Evolutionary conservation across 2,113 vertebrate species (phyloP).

Genomic region (Martes martes): DNA sequence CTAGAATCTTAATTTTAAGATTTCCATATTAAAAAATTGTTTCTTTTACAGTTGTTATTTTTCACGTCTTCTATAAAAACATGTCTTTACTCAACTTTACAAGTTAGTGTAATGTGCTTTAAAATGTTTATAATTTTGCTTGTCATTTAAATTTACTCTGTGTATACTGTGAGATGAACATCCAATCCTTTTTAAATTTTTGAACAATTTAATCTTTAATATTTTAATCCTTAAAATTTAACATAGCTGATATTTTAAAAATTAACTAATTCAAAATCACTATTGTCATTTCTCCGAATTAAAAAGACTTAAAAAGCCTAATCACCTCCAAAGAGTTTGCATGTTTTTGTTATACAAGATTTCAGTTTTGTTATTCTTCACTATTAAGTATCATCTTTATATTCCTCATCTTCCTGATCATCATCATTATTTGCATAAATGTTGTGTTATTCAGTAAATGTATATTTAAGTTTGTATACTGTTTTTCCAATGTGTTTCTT

Average conservation of each 20-base stretch:
- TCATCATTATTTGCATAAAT: background rate
- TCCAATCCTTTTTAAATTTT: background rate
- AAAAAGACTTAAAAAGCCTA: background rate
- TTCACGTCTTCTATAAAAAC: background rate
- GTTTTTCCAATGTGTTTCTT: background rate
- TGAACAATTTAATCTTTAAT: background rate
- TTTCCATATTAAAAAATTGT: background rate
- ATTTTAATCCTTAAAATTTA: background rate
- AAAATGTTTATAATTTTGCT: background rate
- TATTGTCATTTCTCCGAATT: background rate
- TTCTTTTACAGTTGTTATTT: background rate
- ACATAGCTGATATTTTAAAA: background rate
- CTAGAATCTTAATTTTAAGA: background rate
- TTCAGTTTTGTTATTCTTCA: background rate
- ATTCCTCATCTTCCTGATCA: background rate
- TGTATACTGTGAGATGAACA: background rate
- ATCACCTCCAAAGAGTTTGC: background rate
- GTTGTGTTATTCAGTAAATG: background rate
- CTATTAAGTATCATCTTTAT: background rate
- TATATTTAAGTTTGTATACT: background rate
- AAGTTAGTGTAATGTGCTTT: background rate
- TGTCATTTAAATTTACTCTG: background rate
- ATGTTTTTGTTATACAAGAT: background rate
- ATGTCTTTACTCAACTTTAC: background rate
- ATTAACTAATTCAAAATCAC: background rate